phyloP scores from a whole-genome alignment of 2,113 vertebrate species.

The Heterocephalus glaber region DNA sequence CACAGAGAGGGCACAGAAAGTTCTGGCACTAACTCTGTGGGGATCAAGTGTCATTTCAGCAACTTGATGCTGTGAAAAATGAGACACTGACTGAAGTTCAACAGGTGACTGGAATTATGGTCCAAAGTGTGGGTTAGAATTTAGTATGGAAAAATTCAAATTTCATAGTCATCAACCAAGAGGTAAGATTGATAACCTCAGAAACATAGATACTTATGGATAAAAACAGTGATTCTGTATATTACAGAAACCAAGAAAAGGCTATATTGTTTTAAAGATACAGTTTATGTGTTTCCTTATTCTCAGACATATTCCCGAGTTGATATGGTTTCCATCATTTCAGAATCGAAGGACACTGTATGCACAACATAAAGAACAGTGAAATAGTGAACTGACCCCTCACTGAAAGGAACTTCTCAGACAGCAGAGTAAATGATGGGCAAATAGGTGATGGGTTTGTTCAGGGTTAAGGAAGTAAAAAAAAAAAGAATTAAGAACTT shows the following conservation, averaged over 20 bases:
- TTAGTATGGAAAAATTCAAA: not conserved
- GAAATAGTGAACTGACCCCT: not conserved
- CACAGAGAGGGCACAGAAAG: not conserved
- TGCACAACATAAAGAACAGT: not conserved
- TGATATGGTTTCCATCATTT: not conserved
- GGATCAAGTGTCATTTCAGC: not conserved
- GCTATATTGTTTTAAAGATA: not conserved
- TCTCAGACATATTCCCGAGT: not conserved
- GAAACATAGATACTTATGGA: not conserved
- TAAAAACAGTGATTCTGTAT: not conserved
- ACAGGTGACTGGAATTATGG: not conserved
- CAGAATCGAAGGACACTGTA: not conserved
- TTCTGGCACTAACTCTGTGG: not conserved
- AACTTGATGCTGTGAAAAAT: constrained; percentile 20
- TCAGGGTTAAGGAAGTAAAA: not conserved
- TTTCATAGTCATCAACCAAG: not conserved
- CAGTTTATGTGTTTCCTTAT: not conserved
- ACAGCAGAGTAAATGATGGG: not conserved
- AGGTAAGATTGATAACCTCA: not conserved
- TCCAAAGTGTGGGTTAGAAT: not conserved
- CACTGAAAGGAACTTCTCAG: not conserved
- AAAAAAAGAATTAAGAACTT: not conserved
- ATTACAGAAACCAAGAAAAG: not conserved
- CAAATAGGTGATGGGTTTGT: not conserved
- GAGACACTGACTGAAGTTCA: not conserved